These are phyloP conservation scores for Felis catus DNA, from an alignment of 2,113 vertebrate species.

Conservation along the genomic window F.catus_Fca126_mat1.0 CM031414.1:129072501-129073000, in stretches of 20 bases:
- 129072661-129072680: constrained; percentile 70
- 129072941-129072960: not conserved
- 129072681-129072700: not conserved
- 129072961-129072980: not conserved
- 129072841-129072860: not conserved
- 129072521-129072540: not conserved
- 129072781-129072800: accelerated
- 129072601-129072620: not conserved
- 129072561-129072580: not conserved
- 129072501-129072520: not conserved
- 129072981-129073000: not conserved
- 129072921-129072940: not conserved
- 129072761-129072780: not conserved
- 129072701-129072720: not conserved
- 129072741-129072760: not conserved
- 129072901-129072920: not conserved
- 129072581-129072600: constrained; percentile 19
- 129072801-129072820: not conserved
- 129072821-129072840: not conserved
- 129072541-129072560: not conserved
- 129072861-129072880: accelerated
- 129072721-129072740: not conserved
- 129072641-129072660: constrained; percentile 38
- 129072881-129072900: not conserved
- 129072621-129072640: constrained; percentile 72